Conservation (phyloP, 2,797 vertebrate species). For the Danio jaintianensis region DNA sequence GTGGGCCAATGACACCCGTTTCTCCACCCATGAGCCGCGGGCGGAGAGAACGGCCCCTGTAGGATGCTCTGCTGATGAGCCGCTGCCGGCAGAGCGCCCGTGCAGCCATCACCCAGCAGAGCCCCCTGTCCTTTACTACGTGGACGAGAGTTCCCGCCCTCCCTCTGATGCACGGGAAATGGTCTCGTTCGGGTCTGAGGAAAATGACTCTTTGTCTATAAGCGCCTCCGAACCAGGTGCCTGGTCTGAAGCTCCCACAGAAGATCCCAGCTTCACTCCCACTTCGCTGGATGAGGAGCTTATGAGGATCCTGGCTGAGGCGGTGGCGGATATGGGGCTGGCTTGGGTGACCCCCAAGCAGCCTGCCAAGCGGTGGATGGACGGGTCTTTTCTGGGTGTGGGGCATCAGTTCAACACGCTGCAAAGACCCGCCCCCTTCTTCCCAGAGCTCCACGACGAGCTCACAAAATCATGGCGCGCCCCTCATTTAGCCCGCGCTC, state of each 20-base stretch:
- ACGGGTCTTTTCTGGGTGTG: too few species aligned
- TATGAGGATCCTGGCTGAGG: not conserved
- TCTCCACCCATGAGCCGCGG: too few species aligned
- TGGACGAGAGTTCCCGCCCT: not conserved
- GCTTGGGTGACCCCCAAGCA: not conserved
- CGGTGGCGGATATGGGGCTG: not conserved
- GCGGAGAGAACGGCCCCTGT: too few species aligned
- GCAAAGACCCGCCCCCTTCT: too few species aligned
- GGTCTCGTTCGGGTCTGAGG: not conserved
- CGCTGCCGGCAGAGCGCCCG: not conserved
- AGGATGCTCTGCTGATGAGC: not conserved
- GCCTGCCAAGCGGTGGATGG: not conserved
- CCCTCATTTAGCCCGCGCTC: not conserved
- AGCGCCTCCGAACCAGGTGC: not conserved
- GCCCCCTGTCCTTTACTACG: not conserved
- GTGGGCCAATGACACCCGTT: too few species aligned
- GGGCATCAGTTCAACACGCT: not conserved
- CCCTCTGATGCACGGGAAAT: not conserved
- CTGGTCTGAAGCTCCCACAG: not conserved
- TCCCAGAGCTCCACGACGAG: too few species aligned
- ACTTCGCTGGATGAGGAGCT: not conserved
- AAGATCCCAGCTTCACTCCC: not conserved
- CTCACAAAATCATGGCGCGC: not conserved
- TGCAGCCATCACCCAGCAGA: not conserved
- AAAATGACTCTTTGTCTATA: not conserved